Percentiles rank a stretch among this genome's conserved stretches.
Conservation (phyloP, 2,797 vertebrate species). For the Scomberomorus guttatus region DNA sequence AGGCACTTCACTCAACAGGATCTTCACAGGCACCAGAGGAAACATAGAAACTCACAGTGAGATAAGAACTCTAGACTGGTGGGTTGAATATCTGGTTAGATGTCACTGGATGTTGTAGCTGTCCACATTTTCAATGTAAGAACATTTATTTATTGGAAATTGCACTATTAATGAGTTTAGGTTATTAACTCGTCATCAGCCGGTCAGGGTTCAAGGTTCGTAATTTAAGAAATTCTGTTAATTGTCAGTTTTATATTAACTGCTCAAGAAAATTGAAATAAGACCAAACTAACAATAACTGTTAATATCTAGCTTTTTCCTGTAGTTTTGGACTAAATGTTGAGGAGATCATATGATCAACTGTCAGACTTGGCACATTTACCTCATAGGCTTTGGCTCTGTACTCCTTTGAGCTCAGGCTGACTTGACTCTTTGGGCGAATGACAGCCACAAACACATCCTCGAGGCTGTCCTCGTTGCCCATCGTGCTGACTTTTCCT, state of each 20-base stretch:
- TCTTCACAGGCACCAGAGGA: conserved; percentile 79
- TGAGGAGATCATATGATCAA: neutral
- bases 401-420: conserved; percentile 97
- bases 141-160: too few species aligned
- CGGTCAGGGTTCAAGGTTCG: too few species aligned
- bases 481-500: conserved; percentile 86
- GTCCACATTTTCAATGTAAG: too few species aligned
- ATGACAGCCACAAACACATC: conserved; percentile 96
- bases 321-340: neutral
- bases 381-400: conserved; percentile 98
- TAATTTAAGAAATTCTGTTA: neutral
- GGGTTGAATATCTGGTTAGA: neutral
- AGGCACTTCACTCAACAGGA: conserved; percentile 96
- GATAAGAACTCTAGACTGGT: neutral
- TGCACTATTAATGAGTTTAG: too few species aligned
- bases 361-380: conserved; percentile 48
- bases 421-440: conserved; percentile 96
- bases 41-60: neutral
- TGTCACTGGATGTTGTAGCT: too few species aligned
- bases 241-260: too few species aligned
- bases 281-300: too few species aligned
- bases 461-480: conserved; percentile 92
- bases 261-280: too few species aligned
- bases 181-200: too few species aligned
- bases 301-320: neutral